Conservation (phyloP, 2,113 vertebrate species). For the Mesembrinibis cayennensis region DNA sequence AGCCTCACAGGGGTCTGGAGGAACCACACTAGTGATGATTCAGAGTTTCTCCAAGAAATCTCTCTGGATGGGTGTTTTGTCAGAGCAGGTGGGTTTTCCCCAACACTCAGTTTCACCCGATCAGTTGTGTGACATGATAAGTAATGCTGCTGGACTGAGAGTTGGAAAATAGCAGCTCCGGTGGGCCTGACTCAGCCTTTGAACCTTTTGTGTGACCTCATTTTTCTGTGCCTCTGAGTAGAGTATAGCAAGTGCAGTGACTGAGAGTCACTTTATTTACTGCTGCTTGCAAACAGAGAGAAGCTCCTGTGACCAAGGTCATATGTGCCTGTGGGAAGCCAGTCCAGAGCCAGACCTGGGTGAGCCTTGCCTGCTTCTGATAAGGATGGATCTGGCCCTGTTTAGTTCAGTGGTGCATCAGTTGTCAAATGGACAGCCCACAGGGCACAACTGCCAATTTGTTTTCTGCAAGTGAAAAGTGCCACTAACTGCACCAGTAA, state of each 20-base stretch:
- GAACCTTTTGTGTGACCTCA: neutral
- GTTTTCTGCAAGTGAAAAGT: neutral
- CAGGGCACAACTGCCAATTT: neutral
- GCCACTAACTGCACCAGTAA: neutral
- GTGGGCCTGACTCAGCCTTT: neutral
- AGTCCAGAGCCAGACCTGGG: neutral
- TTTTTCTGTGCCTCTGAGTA: neutral
- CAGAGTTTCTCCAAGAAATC: neutral
- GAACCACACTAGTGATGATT: neutral
- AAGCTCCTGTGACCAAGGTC: neutral
- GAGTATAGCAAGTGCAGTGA: neutral
- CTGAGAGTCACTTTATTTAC: neutral
- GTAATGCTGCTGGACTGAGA: neutral
- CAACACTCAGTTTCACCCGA: neutral
- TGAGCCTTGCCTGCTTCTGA: neutral
- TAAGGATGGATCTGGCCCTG: neutral
- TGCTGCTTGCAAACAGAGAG: neutral
- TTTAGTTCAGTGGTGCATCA: neutral
- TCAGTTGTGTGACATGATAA: neutral
- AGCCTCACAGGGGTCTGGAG: neutral
- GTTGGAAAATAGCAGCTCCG: neutral
- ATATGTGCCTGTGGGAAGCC: neutral
- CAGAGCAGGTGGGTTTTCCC: neutral
- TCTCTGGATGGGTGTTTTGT: neutral
- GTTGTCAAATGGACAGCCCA: neutral